Evolutionary conservation across 2,888 invertebrate species (phyloP).

Genomic region (Smittia sp.): DNA sequence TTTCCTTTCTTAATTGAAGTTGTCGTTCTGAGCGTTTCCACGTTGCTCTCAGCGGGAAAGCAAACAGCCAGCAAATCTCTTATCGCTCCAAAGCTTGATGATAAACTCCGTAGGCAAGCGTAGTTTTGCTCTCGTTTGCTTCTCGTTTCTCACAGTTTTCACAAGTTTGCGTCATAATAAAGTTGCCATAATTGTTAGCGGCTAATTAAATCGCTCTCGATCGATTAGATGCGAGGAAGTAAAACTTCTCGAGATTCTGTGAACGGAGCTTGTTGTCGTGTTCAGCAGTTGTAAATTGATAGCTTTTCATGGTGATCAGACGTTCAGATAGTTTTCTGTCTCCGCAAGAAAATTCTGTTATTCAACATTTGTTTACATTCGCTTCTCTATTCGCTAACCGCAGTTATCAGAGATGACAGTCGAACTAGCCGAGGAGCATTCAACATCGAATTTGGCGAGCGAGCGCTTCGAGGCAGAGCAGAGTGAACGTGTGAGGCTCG

Average conservation of each 20-base stretch:
- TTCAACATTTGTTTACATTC: background rate
- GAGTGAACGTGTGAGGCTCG: conserved; percentile 73
- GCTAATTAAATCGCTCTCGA: conserved; percentile 5
- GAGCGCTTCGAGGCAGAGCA: conserved; percentile 90
- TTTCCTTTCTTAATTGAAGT: too few relatives aligned
- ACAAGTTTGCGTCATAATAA: background rate
- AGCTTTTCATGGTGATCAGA: conserved; percentile 4
- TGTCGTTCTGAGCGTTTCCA: too few relatives aligned
- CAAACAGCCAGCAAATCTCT: background rate
- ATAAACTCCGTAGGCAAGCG: background rate
- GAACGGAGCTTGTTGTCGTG: background rate
- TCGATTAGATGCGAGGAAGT: background rate
- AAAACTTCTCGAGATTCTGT: background rate
- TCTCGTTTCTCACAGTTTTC: background rate
- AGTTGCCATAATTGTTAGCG: background rate
- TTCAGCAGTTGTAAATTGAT: conserved; percentile 27
- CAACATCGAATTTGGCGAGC: conserved; percentile 81
- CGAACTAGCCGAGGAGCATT: conserved; percentile 89
- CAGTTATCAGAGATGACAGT: conserved; percentile 91
- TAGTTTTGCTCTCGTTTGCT: background rate
- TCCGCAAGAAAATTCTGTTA: background rate
- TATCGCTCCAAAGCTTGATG: background rate
- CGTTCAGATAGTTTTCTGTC: background rate
- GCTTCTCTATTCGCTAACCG: conserved; percentile 45
- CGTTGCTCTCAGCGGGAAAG: too few relatives aligned